These are phyloP conservation scores for Ispidina picta DNA, from an alignment of 2,797 vertebrate genomes.

Conservation along the genomic window DNA sequence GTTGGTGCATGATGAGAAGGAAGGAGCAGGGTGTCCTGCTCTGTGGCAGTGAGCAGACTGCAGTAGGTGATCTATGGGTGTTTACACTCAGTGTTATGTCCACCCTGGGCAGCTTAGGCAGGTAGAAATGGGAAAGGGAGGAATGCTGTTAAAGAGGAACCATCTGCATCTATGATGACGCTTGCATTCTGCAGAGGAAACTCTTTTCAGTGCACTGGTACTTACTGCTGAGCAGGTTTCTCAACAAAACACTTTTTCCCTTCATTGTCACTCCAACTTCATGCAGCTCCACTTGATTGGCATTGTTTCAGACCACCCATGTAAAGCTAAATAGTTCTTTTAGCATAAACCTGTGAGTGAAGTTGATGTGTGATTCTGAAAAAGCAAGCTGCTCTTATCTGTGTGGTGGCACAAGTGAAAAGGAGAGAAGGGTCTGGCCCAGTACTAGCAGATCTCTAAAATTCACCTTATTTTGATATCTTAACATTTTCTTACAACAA, in stretches of 20 bases:
- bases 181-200: not conserved
- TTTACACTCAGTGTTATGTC: not conserved
- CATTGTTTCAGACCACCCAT: not conserved
- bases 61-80: not conserved
- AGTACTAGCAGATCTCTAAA: not conserved
- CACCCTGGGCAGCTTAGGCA: not conserved
- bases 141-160: not conserved
- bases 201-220: not conserved
- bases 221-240: not conserved
- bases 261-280: not conserved
- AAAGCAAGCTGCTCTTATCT: not conserved
- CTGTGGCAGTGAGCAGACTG: not conserved
- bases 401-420: not conserved
- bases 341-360: not conserved
- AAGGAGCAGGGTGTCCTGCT: not conserved
- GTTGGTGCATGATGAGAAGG: not conserved
- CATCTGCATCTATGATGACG: not conserved
- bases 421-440: not conserved
- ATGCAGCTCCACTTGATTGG: not conserved
- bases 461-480: not conserved
- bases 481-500: constrained; percentile 24
- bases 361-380: not conserved
- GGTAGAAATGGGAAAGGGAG: not conserved
- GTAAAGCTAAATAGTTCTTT: not conserved
- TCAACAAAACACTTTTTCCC: not conserved